A percentile compares a stretch with the other conserved stretches of the same genome.
phyloP scores from a whole-genome alignment of 1,140 invertebrate species.

The Tetragonula clypearis region DNA sequence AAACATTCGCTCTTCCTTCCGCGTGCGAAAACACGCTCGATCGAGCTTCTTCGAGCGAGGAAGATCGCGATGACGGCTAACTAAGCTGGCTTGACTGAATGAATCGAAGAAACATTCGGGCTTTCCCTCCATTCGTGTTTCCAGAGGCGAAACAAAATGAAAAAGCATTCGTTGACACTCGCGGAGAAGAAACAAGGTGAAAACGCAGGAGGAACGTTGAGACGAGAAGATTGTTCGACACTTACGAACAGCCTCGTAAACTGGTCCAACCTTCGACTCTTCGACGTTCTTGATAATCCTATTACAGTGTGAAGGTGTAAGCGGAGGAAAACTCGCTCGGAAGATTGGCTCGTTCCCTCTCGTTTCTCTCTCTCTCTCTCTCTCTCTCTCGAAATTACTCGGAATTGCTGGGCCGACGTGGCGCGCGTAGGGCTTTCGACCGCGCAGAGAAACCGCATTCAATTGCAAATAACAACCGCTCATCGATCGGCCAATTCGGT shows the following conservation, averaged over 20 bases:
- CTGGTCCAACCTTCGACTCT: too few relatives aligned
- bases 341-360: not conserved
- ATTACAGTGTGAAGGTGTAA: too few relatives aligned
- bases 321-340: too few relatives aligned
- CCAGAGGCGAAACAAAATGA: not conserved
- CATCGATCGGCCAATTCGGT: constrained; percentile 11
- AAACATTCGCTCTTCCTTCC: not conserved
- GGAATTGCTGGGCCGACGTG: not conserved
- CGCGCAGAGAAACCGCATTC: not conserved
- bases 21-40: constrained; percentile 6
- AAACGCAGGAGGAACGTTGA: not conserved
- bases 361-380: too few relatives aligned
- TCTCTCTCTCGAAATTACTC: not conserved
- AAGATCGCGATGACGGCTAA: too few relatives aligned
- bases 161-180: not conserved
- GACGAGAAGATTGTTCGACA: too few relatives aligned
- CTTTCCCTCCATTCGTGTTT: too few relatives aligned
- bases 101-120: too few relatives aligned
- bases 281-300: too few relatives aligned
- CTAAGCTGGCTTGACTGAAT: too few relatives aligned
- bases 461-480: constrained; percentile 23
- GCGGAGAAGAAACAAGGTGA: not conserved
- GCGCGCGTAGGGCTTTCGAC: too few relatives aligned
- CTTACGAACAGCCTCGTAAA: too few relatives aligned
- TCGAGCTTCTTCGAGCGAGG: not conserved